Conservation (phyloP, 2,113 vertebrate genomes). For the Manacus vitellinus region DNA sequence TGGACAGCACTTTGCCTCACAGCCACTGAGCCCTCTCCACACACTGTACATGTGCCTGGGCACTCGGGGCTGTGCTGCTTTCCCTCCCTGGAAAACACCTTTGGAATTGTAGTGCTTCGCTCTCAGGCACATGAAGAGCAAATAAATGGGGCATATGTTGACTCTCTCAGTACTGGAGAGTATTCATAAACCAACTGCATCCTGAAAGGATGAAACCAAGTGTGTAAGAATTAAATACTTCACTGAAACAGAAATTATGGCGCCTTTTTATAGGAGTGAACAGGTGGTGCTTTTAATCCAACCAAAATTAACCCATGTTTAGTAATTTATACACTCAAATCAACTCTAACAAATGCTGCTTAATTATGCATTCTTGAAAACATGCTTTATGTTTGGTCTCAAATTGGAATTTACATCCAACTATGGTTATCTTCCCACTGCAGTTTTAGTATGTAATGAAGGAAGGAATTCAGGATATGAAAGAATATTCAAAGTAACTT, state of each 20-base stretch:
- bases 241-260: slow-evolving; percentile 27
- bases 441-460: slow-evolving; percentile 25
- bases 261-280: background rate
- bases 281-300: slow-evolving; percentile 75
- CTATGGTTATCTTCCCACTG: slow-evolving; percentile 46
- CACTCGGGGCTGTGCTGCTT: background rate
- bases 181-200: background rate
- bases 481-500: slow-evolving; percentile 23
- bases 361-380: slow-evolving; percentile 69
- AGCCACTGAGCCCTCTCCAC: background rate
- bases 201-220: slow-evolving; percentile 8
- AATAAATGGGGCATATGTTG: background rate
- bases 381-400: slow-evolving; percentile 1
- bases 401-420: slow-evolving; percentile 49
- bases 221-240: slow-evolving; percentile 2
- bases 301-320: slow-evolving; percentile 69
- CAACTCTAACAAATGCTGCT: slow-evolving; percentile 52
- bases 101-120: background rate
- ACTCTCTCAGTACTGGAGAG: background rate
- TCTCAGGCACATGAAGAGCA: background rate
- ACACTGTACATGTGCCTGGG: fast-evolving
- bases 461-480: background rate
- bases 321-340: slow-evolving; percentile 42
- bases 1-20: background rate
- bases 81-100: background rate